Evolutionary conservation across 92 coral and sea anemone species (phyloP), one percentile per base, ranked within the genome.

Genomic region (Epizoanthus stellaris): DNA sequence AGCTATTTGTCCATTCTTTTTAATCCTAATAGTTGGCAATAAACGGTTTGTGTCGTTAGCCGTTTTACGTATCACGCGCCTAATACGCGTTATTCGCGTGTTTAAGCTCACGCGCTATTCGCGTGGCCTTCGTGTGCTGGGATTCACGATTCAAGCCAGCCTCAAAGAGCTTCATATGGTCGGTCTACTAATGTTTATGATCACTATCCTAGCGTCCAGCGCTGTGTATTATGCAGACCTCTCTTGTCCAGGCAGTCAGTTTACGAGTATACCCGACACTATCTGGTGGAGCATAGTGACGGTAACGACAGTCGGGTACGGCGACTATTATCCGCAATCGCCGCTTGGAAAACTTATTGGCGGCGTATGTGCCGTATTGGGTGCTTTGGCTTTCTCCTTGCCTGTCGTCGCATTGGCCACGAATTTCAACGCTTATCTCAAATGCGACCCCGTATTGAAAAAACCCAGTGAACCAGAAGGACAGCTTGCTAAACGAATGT

Each of bases 231-330:
- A 88, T 77, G 86, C 95, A 9, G 99, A 94, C 75, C 80, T 93
- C 12, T 91, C 82, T 25, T 79, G 82, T 67, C 89, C 92, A 9
- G 56, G 87, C 59, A 90, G 93, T 40, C 87, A 85, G 21, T 91
- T 97, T 85, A 23, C 85, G 4, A 97, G 98, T 65, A 95, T 97
- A 42, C 99, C 94, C 0, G 99, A 93, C 11, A 98, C 97, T 10
- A 88, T 93, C n/a, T 97, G 99, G 99, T 97, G 98, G 99, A 93
- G 98, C 14, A 21, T 95, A 0, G 95, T 90, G 3, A 96, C 98
- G 3, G 88, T 96, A 0, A 95, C 95, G 12, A 95, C 98, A 0
- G 99, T 97, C 0, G 99, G 99, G 0, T 97, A 95, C 54, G 99
- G 99, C 0, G 98, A 97, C 47, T 81, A 75, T 40, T 93, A 87